Base-by-base conservation (phyloP, 1,140 invertebrate species). In the Dolichoris vasculosae region DNA sequence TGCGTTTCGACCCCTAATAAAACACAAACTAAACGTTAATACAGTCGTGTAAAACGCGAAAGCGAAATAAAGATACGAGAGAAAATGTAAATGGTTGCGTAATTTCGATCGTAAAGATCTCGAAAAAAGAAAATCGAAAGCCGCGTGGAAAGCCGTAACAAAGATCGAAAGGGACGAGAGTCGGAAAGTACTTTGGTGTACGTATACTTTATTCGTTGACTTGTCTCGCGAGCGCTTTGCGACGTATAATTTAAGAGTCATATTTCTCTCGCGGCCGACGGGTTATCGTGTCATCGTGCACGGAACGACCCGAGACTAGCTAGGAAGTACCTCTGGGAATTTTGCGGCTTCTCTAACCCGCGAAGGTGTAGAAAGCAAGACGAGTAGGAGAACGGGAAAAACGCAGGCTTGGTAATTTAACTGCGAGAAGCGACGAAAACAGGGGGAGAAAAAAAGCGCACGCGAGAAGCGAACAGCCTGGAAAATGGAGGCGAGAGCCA, bases 221-320 rank as follows among this genome's bases (percentile, higher is more conserved):
- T 88, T 85, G 85, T 87, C 83, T 63, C 67, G 55, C 64, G 64
- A 43, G 55, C 55, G 59, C 80, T 82, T 55, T 73, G 64, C 80
- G 43, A 35, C 69, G 78, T 85, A 85, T 85, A 85, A 85, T 85
- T 85, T 82, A 85, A 85, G 84, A 85, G 78, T 73, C 84, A 85
- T 85, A 85, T 85, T 85, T 85, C 84, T 85, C 78, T n/a, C 11
- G 43, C 48, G 84, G n/a, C 48, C 78, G 78, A 46, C 55, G 71
- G 67, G 78, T 85, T 85, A 85, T 85, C 84, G 78, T 85, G 84
- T 85, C 84, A 85, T 81, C 71, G 51, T 76, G 83, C 59, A 48
- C 43, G 73, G n/a, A 51, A 76, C 30, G 46, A 26, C 11, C 30
- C 75, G n/a, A 51, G 46, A 38, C 76, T 55, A 20, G 38, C 13